Conservation (phyloP, 2,888 invertebrate species). For the Apotomis turbidana region DNA sequence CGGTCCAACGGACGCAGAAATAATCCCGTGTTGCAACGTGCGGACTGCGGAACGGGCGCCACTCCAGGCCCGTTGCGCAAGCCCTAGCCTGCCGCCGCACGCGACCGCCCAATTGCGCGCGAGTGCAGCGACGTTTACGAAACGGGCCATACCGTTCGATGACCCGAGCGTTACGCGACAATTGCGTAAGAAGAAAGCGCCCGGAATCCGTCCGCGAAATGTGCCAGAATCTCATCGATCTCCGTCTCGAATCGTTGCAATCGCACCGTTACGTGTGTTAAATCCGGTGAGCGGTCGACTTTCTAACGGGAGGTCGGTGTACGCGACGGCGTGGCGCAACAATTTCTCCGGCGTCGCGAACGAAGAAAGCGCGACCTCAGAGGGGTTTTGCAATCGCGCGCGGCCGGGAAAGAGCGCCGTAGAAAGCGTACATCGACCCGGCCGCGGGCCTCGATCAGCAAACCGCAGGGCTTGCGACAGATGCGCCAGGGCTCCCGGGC, state of each 20-base stretch:
- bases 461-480: conserved; percentile 66
- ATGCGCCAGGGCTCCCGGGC: conserved; percentile 64
- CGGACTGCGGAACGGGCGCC: conserved; percentile 79
- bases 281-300: conserved; percentile 83
- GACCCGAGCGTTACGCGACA: conserved; percentile 73
- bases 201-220: conserved; percentile 79
- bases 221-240: conserved; percentile 73
- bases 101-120: conserved; percentile 73
- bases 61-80: conserved; percentile 78
- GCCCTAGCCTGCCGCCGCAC: conserved; percentile 55
- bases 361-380: conserved; percentile 84
- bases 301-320: conserved; percentile 83
- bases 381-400: conserved; percentile 79
- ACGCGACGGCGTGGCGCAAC: conserved; percentile 80
- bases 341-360: conserved; percentile 82
- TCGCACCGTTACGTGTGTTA: conserved; percentile 81
- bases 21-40: conserved; percentile 82
- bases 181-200: conserved; percentile 83
- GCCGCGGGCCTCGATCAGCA: conserved; percentile 48
- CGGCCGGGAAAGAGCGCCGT: conserved; percentile 65
- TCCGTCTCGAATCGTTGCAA: conserved; percentile 78
- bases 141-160: conserved; percentile 70
- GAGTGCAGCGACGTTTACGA: conserved; percentile 62
- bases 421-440: conserved; percentile 75
- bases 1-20: conserved; percentile 80